Evolutionary conservation across 2,113 vertebrate species (phyloP), one percentile per base, ranked within the genome.

Genomic region (Campylorhamphus procurvoides): DNA sequence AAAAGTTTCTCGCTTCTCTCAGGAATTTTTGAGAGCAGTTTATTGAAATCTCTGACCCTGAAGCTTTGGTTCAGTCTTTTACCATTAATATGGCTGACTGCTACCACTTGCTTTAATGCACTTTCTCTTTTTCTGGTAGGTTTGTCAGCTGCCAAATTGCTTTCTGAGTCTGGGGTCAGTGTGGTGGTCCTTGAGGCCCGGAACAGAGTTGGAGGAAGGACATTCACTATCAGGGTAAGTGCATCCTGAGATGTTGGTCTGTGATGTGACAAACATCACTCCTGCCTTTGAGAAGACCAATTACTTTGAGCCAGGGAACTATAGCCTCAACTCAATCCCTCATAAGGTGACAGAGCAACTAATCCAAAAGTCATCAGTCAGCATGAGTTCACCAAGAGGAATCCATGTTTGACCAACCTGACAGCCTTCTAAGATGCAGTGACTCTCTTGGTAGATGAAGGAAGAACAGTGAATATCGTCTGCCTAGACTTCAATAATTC

Each of bases 171-270:
- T 96, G 98, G 97, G 37, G 44, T 98, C 90, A 98, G 25, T 0
- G 98, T 98, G 92, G 94, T 98, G 86, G 98, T 99, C 66, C 97
- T 99, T 55, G 98, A 99, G 84, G 98, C 98, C 23, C 97, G 97
- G 53, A 76, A 98, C 90, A 96, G 98, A 96, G 98, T 99, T 87
- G 98, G 98, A 82, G 98, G 98, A 93, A 97, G 98, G 96, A 99
- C 98, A 29, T 98, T 97, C 77, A 99, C 98, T 20, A 56, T 98
- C 84, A 97, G 95, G 68, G 98, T 98, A 96, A 97, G 98, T 93
- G 53, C 37, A 84, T 68, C 23, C 35, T 84, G 62, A 44, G 59
- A 23, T 39, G 67, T 13, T 79, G 14, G 23, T 62, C 58, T 69
- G 0, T 0, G 0, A 3, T 2, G 1, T 64, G 47, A 24, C 42